Conservation (phyloP, 2,113 vertebrate genomes). For the Phalacrocorax aristotelis region DNA sequence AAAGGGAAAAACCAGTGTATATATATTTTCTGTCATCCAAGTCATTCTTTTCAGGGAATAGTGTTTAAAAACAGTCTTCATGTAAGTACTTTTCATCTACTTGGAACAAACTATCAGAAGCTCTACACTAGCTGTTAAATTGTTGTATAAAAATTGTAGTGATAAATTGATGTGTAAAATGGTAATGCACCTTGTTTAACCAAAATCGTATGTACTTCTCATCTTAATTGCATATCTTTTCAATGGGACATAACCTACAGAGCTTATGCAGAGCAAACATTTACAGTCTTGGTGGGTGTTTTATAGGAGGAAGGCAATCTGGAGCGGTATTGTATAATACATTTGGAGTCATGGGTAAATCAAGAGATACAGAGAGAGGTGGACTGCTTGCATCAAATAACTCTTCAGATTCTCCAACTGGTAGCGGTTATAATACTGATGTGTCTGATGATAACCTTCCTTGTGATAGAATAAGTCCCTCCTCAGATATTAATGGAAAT, state of each 20-base stretch:
- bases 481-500: conserved; percentile 88
- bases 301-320: conserved; percentile 86
- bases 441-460: conserved; percentile 94
- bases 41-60: neutral
- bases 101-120: neutral
- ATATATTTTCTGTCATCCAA: neutral
- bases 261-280: neutral
- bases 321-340: conserved; percentile 92
- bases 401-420: conserved; percentile 94
- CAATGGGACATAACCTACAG: fast-evolving
- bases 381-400: conserved; percentile 90
- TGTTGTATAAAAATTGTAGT: neutral
- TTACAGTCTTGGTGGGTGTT: neutral
- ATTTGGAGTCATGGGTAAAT: conserved; percentile 87
- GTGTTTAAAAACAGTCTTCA: neutral
- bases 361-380: conserved; percentile 75
- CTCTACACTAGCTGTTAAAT: neutral
- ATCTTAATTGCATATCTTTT: neutral
- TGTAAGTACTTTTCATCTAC: neutral
- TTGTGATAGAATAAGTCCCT: conserved; percentile 84
- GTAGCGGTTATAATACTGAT: conserved; percentile 97
- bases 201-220: neutral
- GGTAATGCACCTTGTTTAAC: neutral
- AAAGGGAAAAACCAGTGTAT: neutral
- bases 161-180: neutral